phyloP scores from a whole-genome alignment of 2,113 vertebrate genomes.

The Catharus fuscescens region DNA sequence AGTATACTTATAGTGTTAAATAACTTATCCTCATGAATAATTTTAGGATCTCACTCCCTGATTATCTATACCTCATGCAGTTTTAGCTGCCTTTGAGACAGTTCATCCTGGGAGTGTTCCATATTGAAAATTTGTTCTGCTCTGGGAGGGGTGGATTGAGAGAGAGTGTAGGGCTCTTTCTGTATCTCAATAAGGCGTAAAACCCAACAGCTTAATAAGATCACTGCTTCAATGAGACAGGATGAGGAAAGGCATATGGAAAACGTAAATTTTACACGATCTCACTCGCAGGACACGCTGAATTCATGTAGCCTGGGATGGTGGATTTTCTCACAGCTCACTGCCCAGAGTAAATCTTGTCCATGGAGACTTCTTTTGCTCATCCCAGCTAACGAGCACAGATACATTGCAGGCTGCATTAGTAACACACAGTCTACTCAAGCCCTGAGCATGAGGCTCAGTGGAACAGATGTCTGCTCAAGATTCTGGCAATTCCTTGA shows the following conservation, averaged over 20 bases:
- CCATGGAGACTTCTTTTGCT: neutral
- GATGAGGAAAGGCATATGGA: neutral
- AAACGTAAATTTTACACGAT: neutral
- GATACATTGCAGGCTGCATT: neutral
- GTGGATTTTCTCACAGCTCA: neutral
- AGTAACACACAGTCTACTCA: neutral
- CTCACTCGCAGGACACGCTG: fast-evolving
- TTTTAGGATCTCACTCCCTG: neutral
- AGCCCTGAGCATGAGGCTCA: fast-evolving
- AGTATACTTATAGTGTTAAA: neutral
- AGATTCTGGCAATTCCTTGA: neutral
- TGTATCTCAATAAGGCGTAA: neutral
- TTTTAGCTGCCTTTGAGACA: neutral
- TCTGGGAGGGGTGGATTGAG: neutral
- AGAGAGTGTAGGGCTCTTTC: neutral
- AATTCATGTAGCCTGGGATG: fast-evolving
- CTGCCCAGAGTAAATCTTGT: neutral
- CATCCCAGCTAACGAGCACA: neutral
- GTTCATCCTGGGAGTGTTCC: neutral
- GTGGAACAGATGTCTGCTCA: neutral
- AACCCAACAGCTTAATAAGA: neutral
- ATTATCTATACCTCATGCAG: neutral
- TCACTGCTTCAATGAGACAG: neutral
- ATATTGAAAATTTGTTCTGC: neutral
- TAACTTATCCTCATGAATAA: neutral